Conservation (phyloP, 1,140 invertebrate species). For the Temnothorax longispinosus region DNA sequence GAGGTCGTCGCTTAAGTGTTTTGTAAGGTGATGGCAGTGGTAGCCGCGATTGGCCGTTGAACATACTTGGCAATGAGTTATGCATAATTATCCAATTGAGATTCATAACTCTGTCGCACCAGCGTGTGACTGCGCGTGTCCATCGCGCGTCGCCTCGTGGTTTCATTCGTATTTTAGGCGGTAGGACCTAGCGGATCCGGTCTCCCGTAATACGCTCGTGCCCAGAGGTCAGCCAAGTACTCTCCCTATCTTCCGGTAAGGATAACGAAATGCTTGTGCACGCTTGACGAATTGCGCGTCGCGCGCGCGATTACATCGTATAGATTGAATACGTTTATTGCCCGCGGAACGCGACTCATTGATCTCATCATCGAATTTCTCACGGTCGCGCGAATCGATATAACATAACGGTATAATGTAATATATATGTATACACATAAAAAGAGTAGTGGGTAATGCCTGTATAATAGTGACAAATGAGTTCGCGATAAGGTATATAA, state of each 20-base stretch:
- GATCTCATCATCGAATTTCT: conserved; percentile 37
- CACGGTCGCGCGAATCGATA: conserved; percentile 8
- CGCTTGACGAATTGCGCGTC: conserved; percentile 1
- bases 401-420: conserved; percentile 14
- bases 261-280: neutral
- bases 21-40: conserved; percentile 74
- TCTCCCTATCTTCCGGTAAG: conserved; percentile 45
- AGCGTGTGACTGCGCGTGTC: conserved; percentile 73
- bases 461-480: conserved; percentile 6
- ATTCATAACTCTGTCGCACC: conserved; percentile 83
- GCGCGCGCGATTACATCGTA: neutral
- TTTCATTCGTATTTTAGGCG: conserved; percentile 83
- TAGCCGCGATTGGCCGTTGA: conserved; percentile 79
- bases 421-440: neutral
- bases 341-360: neutral
- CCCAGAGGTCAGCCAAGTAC: conserved; percentile 25
- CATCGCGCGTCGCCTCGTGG: conserved; percentile 73
- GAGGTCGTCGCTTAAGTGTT: conserved; percentile 78
- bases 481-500: conserved; percentile 33
- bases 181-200: conserved; percentile 73
- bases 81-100: conserved; percentile 86
- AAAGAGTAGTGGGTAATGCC: neutral
- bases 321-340: neutral
- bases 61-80: conserved; percentile 81
- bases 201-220: conserved; percentile 45